Percentiles rank a stretch among this genome's conserved stretches.
phyloP scores from a whole-genome alignment of 2,797 vertebrate species.

The Gambusia yucatana region DNA sequence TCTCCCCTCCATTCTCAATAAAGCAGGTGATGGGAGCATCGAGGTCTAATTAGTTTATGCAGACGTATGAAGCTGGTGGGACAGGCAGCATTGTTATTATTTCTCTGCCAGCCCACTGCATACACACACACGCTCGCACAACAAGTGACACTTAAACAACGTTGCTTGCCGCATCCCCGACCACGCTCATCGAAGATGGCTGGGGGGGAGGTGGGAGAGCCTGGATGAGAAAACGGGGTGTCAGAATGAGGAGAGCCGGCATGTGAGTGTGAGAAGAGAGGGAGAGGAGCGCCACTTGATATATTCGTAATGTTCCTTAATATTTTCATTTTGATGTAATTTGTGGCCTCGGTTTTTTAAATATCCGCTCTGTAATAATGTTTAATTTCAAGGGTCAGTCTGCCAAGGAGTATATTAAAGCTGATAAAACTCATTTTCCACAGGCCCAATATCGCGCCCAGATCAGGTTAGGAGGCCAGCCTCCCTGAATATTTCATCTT shows the following conservation, averaged over 20 bases:
- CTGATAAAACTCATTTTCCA: slow-evolving; percentile 99
- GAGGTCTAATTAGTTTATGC: slow-evolving; percentile 92
- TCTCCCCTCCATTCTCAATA: slow-evolving; percentile 81
- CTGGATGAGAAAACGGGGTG: slow-evolving; percentile 70
- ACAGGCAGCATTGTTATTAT: slow-evolving; percentile 92
- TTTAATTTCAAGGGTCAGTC: slow-evolving; percentile 99
- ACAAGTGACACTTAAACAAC: slow-evolving; percentile 78
- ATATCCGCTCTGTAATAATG: slow-evolving; percentile 99
- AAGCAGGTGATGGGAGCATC: slow-evolving; percentile 84
- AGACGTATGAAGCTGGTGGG: slow-evolving; percentile 89
- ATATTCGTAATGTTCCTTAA: slow-evolving; percentile 99
- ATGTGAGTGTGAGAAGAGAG: slow-evolving; percentile 67
- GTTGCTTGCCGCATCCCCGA: slow-evolving; percentile 78
- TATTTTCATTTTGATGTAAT: slow-evolving; percentile 99
- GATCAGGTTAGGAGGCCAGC: slow-evolving; percentile 99
- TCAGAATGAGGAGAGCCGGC: slow-evolving; percentile 60
- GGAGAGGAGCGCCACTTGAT: slow-evolving; percentile 91
- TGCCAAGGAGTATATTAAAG: slow-evolving; percentile 99
- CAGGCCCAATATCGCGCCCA: slow-evolving; percentile 99
- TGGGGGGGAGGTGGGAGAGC: slow-evolving; percentile 57
- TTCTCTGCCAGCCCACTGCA: slow-evolving; percentile 79
- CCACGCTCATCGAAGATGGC: slow-evolving; percentile 81
- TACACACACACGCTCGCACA: slow-evolving; percentile 52
- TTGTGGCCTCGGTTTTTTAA: slow-evolving; percentile 99
- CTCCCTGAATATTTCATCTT: slow-evolving; percentile 99